A percentile compares a stretch with the other conserved stretches of the same genome.
These are phyloP conservation scores for Sciurus vulgaris DNA, from an alignment of 2,797 vertebrate species.

Conservation along the genomic window DNA sequence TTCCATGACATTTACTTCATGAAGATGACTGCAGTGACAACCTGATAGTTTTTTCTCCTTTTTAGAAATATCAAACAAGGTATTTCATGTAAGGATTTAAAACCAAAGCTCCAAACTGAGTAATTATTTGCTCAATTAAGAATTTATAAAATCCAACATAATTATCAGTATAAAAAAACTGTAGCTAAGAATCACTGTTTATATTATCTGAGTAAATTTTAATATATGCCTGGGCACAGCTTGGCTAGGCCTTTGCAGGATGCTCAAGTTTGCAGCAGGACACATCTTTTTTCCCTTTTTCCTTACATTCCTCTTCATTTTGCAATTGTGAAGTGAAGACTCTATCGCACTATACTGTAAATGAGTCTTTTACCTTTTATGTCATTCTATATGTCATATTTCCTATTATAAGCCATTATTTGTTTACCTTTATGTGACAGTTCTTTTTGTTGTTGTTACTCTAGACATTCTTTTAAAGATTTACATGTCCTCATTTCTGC, in stretches of 20 bases:
- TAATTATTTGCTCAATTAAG: constrained; percentile 59
- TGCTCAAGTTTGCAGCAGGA: not conserved
- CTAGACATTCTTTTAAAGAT: constrained; percentile 26
- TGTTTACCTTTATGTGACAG: not conserved
- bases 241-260: not conserved
- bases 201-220: not conserved
- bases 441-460: not conserved
- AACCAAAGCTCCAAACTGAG: constrained; percentile 31
- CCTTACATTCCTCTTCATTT: not conserved
- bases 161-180: not conserved
- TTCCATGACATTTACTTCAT: constrained; percentile 47
- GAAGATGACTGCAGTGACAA: not conserved
- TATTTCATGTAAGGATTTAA: constrained; percentile 54
- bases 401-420: not conserved
- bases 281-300: not conserved
- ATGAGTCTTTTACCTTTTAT: not conserved
- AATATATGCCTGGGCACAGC: not conserved
- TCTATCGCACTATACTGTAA: not conserved
- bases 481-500: constrained; percentile 20
- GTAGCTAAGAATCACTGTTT: not conserved
- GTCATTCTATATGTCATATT: constrained; percentile 15
- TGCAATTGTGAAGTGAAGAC: not conserved
- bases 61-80: constrained; percentile 32
- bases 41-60: not conserved
- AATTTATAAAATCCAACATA: constrained; percentile 11